phyloP scores from a whole-genome alignment of 2,797 vertebrate species.

The Eutrigla gurnardus region DNA sequence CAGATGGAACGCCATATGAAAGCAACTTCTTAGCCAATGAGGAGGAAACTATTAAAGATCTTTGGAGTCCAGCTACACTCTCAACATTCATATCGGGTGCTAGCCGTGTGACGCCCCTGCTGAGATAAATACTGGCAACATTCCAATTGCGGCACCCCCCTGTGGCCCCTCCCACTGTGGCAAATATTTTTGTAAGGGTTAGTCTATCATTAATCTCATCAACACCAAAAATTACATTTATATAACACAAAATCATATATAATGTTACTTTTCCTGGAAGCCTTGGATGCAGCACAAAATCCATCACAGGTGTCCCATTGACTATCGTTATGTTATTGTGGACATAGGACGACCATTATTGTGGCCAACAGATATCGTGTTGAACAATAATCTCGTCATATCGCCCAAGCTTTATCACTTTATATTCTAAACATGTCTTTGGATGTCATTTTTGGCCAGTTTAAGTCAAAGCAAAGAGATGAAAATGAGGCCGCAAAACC shows the following conservation, averaged over 20 bases:
- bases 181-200: not conserved
- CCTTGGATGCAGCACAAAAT: too few relatives aligned
- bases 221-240: not conserved
- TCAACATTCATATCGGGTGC: slow-evolving; percentile 19
- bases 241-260: not conserved
- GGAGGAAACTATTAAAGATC: slow-evolving; percentile 16
- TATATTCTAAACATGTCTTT: not conserved
- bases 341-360: too few relatives aligned
- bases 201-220: too few relatives aligned
- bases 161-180: not conserved
- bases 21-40: slow-evolving; percentile 25
- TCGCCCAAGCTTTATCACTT: not conserved
- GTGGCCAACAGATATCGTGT: too few relatives aligned
- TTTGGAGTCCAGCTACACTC: slow-evolving; percentile 8
- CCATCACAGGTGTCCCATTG: too few relatives aligned
- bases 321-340: too few relatives aligned
- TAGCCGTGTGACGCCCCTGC: slow-evolving; percentile 24
- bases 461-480: not conserved
- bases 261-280: not conserved
- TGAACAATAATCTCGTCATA: too few relatives aligned
- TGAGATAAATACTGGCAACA: slow-evolving; percentile 32
- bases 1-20: slow-evolving; percentile 21
- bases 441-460: not conserved
- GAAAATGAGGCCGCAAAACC: not conserved
- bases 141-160: not conserved